These are phyloP conservation scores for Phyllostomus hastatus DNA, from an alignment of 2,113 vertebrate species.

Conservation along the genomic window DNA sequence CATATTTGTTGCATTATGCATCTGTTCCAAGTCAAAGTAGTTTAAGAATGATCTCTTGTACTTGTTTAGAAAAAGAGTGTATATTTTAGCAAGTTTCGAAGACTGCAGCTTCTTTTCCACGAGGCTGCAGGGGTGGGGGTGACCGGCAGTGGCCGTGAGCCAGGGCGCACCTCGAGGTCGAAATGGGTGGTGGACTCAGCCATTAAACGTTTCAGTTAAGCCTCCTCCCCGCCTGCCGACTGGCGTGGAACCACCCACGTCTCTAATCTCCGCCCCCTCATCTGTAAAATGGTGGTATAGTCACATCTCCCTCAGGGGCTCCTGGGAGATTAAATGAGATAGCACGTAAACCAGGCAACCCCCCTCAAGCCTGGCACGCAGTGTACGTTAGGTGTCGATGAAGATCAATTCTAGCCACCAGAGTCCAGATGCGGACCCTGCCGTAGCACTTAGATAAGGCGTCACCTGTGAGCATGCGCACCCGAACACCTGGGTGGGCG, in stretches of 20 bases:
- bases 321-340: background rate
- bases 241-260: background rate
- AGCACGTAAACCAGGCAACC: fast-evolving
- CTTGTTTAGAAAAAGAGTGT: background rate
- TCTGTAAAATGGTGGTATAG: background rate
- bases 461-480: background rate
- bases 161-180: fast-evolving
- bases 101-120: background rate
- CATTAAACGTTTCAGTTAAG: background rate
- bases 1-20: background rate
- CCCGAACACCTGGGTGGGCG: background rate
- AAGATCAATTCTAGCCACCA: background rate
- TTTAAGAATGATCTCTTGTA: background rate
- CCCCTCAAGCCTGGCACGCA: too few relatives aligned
- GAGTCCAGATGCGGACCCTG: background rate
- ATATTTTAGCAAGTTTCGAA: background rate
- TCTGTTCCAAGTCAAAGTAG: background rate
- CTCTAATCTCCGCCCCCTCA: background rate
- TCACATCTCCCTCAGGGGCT: background rate
- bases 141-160: fast-evolving
- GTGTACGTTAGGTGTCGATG: background rate
- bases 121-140: background rate
- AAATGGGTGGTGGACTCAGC: background rate
- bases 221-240: background rate
- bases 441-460: too few relatives aligned